Conservation (phyloP, 2,797 vertebrate species). For the Botia almorhae region DNA sequence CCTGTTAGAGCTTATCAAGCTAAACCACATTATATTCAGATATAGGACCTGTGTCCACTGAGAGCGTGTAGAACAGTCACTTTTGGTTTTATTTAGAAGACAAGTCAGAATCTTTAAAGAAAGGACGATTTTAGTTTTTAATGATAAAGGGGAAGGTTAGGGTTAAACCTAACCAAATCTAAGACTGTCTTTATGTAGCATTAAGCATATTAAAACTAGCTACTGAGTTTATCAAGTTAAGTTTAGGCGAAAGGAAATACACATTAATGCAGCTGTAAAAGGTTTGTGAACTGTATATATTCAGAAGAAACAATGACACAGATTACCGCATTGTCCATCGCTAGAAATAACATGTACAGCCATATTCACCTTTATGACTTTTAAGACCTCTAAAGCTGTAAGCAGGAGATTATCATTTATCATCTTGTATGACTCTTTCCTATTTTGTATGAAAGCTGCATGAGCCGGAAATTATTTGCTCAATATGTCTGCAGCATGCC, state of each 20-base stretch:
- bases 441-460: constrained; percentile 71
- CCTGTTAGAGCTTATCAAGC: constrained; percentile 80
- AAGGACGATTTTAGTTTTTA: not conserved
- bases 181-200: not conserved
- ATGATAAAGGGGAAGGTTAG: not conserved
- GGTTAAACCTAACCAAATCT: not conserved
- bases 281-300: not conserved
- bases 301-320: not conserved
- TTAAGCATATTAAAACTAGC: not conserved
- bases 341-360: not conserved
- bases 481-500: constrained; percentile 65
- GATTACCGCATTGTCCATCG: not conserved
- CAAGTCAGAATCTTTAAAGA: constrained; percentile 62
- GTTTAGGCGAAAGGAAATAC: constrained; percentile 57
- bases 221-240: constrained; percentile 30
- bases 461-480: constrained; percentile 74
- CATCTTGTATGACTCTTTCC: constrained; percentile 61
- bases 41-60: constrained; percentile 54
- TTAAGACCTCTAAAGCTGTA: constrained; percentile 20
- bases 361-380: constrained; percentile 24
- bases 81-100: constrained; percentile 65
- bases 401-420: constrained; percentile 31
- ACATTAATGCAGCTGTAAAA: not conserved
- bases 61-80: constrained; percentile 66
- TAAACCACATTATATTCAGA: constrained; percentile 70